Evolutionary conservation across 2,888 invertebrate genomes (phyloP), one percentile per base, ranked within the genome.

Genomic region (Tuta absoluta): DNA sequence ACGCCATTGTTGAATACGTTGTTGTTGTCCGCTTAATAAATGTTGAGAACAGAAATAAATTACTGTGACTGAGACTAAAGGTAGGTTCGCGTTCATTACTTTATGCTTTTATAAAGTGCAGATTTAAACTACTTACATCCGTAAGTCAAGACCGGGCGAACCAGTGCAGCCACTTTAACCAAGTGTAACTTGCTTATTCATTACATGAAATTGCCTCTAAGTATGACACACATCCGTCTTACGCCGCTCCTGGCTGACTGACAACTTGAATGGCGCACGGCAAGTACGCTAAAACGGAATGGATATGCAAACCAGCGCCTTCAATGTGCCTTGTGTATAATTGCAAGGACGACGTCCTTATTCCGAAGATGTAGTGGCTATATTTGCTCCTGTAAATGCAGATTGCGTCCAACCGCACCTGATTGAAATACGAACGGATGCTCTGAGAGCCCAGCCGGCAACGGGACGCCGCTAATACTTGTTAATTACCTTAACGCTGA

Each of bases 401-500:
- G 45, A 45, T 45, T 45, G n/a, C n/a, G n/a, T n/a, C n/a, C n/a
- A 17, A n/a, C n/a, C n/a, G 45, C 17, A 14, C 23, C 51, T 53
- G 51, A 53, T 53, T 53, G 51, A 53, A 53, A 23, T 53, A 53
- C 24, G 23, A 23, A 23, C 51, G 51, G 51, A 23, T 53, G 51
- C 12, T 53, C 51, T 23, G 23, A 14, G 24, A 12, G 14, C 2
- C 51, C 23, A 75, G 75, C 49, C 49, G 74, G 71, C 14, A 70
- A 65, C 74, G 74, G 77, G 77, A 78, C 74, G 73, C 73, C 71
- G 75, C 76, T 78, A 77, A 80, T 79, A 78, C 72, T 72, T 70
- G 71, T 75, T 81, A 79, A 82, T 82, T 78, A 78, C 74, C 62
- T 71, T 77, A 75, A 77, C 72, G 74, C 72, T 74, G 71, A 76